Evolutionary conservation across 1,140 invertebrate genomes (phyloP).

Genomic region (Tetragonula clypearis): DNA sequence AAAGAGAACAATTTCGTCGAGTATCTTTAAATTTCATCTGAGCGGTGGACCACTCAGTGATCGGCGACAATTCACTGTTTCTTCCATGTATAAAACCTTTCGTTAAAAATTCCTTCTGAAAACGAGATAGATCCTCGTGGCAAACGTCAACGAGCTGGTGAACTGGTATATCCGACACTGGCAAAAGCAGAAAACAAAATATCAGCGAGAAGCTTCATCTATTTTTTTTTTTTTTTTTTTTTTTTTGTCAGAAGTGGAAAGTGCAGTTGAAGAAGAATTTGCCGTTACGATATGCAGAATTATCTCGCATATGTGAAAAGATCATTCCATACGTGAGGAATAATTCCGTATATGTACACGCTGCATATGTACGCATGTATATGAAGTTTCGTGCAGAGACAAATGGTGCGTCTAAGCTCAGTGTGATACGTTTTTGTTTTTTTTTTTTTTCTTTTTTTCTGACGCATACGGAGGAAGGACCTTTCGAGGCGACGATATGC

Average conservation of each 20-base stretch:
- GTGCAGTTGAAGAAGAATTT: neutral
- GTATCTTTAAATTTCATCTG: neutral
- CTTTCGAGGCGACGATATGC: constrained; percentile 74
- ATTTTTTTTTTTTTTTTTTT: too few species aligned
- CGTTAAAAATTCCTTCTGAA: neutral
- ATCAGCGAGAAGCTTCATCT: neutral
- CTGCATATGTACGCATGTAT: neutral
- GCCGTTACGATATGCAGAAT: too few species aligned
- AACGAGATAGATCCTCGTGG: neutral
- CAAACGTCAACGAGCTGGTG: too few species aligned
- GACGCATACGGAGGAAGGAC: constrained; percentile 37
- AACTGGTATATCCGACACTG: neutral
- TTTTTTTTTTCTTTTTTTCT: too few species aligned
- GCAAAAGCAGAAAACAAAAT: neutral
- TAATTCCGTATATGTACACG: neutral
- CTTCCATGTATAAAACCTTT: neutral
- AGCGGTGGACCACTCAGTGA: too few species aligned
- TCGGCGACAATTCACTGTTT: neutral
- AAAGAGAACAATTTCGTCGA: neutral
- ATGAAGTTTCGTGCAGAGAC: neutral
- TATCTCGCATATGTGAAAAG: too few species aligned
- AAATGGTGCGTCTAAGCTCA: constrained; percentile 4
- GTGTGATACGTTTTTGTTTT: neutral
- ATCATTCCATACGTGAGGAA: too few species aligned
- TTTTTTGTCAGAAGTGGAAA: neutral